These are phyloP conservation scores for Lutjanus argentimaculatus DNA, from an alignment of 2,797 vertebrate species.

Conservation along the genomic window DNA sequence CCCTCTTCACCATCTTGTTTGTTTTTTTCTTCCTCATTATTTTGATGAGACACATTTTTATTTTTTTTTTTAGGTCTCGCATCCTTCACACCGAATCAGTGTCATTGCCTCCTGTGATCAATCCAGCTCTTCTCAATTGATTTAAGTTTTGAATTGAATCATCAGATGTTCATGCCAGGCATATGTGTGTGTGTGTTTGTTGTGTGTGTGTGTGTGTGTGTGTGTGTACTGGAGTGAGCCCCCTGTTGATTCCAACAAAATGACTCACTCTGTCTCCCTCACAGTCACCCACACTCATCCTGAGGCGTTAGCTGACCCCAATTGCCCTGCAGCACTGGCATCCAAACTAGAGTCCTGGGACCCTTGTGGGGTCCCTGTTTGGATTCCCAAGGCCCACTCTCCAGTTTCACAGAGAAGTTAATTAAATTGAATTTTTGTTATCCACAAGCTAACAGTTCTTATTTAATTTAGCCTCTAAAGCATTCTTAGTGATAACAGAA, in stretches of 20 bases:
- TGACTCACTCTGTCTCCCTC: slow-evolving; percentile 70
- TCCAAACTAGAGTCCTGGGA: slow-evolving; percentile 16
- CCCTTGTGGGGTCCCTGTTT: slow-evolving; percentile 2
- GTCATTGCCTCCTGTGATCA: slow-evolving; percentile 39
- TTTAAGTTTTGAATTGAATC: slow-evolving; percentile 65
- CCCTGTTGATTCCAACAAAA: slow-evolving; percentile 59
- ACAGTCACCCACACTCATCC: slow-evolving; percentile 55
- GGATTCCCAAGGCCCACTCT: background rate
- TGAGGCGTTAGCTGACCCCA: slow-evolving; percentile 32
- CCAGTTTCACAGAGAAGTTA: background rate
- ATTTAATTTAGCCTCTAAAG: slow-evolving; percentile 10
- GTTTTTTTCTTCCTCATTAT: slow-evolving; percentile 30
- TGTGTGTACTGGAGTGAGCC: slow-evolving; percentile 32
- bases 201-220: background rate
- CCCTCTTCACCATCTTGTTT: slow-evolving; percentile 40
- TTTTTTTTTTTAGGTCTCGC: slow-evolving; percentile 25
- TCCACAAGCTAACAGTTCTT: background rate
- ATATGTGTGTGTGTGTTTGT: background rate
- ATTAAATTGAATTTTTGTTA: background rate
- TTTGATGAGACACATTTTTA: slow-evolving; percentile 31
- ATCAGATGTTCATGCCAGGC: slow-evolving; percentile 52
- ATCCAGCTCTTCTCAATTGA: slow-evolving; percentile 46
- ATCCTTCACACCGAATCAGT: slow-evolving; percentile 55
- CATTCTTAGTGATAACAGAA: background rate
- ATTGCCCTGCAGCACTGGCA: background rate